Base-by-base conservation (phyloP, 30 jellyfish, hydroid and myxozoan genomes). In the Morbakka virulenta region DNA sequence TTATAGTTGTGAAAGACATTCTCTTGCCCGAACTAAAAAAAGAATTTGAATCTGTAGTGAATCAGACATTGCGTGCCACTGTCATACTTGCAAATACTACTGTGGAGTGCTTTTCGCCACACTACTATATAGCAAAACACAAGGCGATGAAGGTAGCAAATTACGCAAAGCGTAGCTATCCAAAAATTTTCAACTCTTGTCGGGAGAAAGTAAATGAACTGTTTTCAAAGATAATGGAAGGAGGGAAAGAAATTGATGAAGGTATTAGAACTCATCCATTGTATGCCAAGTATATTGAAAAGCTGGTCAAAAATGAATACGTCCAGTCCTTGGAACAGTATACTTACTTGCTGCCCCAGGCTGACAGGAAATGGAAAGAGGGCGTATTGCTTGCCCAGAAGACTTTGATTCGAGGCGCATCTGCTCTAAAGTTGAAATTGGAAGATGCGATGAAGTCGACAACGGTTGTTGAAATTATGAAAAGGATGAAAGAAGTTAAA, bases 61-160 rank as follows among this genome's bases (percentile, higher is more conserved):
- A 93, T 83, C 99, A 93, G 75, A 82, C 96, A 35, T 78, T 93
- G 21, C 79, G 77, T 28, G 84, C 84, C 22, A 64, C 97, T 14
- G 99, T 93, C 21, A 35, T 72, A 28, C 3, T 93, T 14, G 94
- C 96, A 1, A 84, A 93, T 32, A 96, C 74, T 33, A 82, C 91
- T 2, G 83, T 72, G 67, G 82, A 76, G 30, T 92, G 96, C 9
- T 93, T 72, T 88, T 32, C 26, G 28, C 99, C 99, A 1, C 99
- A 93, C 41, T 86, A 36, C 86, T 26, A 31, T 52, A 52, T 77
- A 52, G 88, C 66, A n/a, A 82, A 22, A 34, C 66, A 63, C 20
- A 17, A 70, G 32, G 27, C 82, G 0, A 62, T 27, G 24, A 41
- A 35, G 28, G 27, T 82, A 0, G 70, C 28, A n/a, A 53, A 28